Evolutionary conservation across 1,140 invertebrate genomes (phyloP).

Genomic region (Bombus impatiens): DNA sequence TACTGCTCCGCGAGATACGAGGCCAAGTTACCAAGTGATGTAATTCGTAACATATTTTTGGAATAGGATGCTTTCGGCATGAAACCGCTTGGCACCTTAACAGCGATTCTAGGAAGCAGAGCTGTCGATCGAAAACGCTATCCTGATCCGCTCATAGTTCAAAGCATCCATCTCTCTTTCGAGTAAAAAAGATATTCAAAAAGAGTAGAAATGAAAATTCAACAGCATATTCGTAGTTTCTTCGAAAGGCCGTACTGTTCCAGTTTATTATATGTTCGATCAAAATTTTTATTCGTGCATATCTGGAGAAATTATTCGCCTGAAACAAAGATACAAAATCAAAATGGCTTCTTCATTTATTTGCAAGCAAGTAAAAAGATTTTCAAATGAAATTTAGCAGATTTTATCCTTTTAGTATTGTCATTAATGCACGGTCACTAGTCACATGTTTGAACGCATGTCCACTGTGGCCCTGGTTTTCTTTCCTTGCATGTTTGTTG

Average conservation of each 20-base stretch:
- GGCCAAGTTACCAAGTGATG: slow-evolving; percentile 76
- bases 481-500: not conserved
- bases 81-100: slow-evolving; percentile 77
- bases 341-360: not conserved
- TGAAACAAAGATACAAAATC: not conserved
- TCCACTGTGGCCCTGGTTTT: not conserved
- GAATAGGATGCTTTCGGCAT: slow-evolving; percentile 73
- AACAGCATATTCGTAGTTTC: not conserved
- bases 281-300: not conserved
- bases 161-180: not conserved
- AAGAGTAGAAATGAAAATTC: not conserved
- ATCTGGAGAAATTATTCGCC: not conserved
- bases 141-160: not conserved
- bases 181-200: accelerated
- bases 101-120: slow-evolving; percentile 36
- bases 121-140: slow-evolving; percentile 1
- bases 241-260: not conserved
- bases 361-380: not conserved
- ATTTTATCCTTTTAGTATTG: no score
- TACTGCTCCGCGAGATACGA: slow-evolving; percentile 73
- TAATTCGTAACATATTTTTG: slow-evolving; percentile 73
- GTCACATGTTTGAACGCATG: slow-evolving; percentile 10
- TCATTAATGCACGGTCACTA: not conserved
- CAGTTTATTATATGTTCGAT: not conserved
- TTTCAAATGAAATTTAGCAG: not conserved